Evolutionary conservation across 2,888 invertebrate genomes (phyloP).

Genomic region (Orthonevra nobilis): DNA sequence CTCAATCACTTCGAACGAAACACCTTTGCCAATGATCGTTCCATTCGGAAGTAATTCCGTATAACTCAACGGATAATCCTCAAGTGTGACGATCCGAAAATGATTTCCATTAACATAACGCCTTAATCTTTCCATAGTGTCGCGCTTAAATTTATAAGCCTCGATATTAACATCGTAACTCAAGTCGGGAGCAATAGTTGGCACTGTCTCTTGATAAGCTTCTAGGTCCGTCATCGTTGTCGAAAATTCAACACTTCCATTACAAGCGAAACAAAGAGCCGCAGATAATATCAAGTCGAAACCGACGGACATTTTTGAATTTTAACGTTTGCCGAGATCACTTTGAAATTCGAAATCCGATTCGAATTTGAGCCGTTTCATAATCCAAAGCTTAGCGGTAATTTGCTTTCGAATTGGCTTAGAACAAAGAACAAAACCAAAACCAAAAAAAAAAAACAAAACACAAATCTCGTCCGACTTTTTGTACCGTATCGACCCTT

Average conservation of each 20-base stretch:
- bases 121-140: constrained; percentile 71
- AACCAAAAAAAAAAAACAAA: neutral
- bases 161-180: constrained; percentile 52
- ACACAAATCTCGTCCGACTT: constrained; percentile 12
- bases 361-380: constrained; percentile 48
- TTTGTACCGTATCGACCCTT: constrained; percentile 49
- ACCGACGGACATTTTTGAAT: constrained; percentile 69
- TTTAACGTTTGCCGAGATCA: constrained; percentile 44
- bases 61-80: constrained; percentile 85
- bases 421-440: neutral
- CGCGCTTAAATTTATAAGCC: constrained; percentile 72
- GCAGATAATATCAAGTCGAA: constrained; percentile 76
- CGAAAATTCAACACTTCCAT: constrained; percentile 68
- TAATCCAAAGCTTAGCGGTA: constrained; percentile 35
- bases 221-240: neutral
- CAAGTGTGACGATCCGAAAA: constrained; percentile 77
- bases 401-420: constrained; percentile 2
- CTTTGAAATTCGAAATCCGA: constrained; percentile 31
- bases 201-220: too few species aligned
- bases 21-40: constrained; percentile 83
- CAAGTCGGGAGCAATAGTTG: constrained; percentile 61
- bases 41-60: constrained; percentile 81
- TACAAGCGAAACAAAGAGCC: constrained; percentile 76
- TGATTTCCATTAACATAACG: constrained; percentile 77
- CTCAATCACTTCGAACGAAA: constrained; percentile 87